phyloP scores from a whole-genome alignment of 2,113 vertebrate genomes.

The Gavia stellata region DNA sequence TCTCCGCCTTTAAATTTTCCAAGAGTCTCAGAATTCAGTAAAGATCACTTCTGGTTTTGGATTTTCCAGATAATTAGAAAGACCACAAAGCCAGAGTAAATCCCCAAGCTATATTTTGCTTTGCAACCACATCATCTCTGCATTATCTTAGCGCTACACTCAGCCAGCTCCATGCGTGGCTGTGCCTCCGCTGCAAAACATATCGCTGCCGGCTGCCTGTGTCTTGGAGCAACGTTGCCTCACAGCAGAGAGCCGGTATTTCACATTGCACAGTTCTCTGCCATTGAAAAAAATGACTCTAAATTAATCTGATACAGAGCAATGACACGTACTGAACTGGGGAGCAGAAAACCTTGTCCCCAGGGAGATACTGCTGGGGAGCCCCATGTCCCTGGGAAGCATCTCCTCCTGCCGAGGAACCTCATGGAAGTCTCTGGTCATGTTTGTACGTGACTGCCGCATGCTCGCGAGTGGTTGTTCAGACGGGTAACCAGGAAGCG shows the following conservation, averaged over 20 bases:
- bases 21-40: not conserved
- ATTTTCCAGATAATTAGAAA: not conserved
- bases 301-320: not conserved
- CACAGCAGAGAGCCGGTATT: not conserved
- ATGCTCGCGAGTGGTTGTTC: fast-evolving
- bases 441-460: not conserved
- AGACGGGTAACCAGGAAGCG: not conserved
- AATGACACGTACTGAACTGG: not conserved
- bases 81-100: not conserved
- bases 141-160: fast-evolving
- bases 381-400: not conserved
- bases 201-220: not conserved
- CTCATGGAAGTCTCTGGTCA: fast-evolving
- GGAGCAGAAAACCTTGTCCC: not conserved
- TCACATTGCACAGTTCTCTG: not conserved
- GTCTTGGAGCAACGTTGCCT: fast-evolving
- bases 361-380: not conserved
- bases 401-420: not conserved
- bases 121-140: not conserved
- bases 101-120: not conserved
- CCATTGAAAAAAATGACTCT: not conserved
- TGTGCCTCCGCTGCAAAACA: not conserved
- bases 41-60: not conserved
- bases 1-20: not conserved
- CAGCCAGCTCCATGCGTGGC: not conserved